Conservation (phyloP, 2,113 vertebrate genomes). For the Calyptomena viridis region DNA sequence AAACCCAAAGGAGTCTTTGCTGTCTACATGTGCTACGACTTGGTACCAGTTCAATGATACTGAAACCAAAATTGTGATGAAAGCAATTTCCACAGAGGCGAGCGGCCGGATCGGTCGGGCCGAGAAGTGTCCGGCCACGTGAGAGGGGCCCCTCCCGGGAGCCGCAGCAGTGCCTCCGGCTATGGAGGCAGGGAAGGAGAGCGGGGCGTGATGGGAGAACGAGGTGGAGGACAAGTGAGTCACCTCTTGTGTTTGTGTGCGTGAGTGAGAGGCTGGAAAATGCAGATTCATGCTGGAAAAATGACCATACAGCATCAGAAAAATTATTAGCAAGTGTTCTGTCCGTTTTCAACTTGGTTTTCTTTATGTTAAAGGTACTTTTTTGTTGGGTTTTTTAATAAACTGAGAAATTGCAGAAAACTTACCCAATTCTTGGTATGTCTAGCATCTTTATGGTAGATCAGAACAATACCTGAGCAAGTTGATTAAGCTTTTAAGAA, state of each 20-base stretch:
- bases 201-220: constrained; percentile 79
- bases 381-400: not conserved
- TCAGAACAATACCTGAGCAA: not conserved
- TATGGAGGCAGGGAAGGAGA: constrained; percentile 84
- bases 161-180: constrained; percentile 77
- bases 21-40: not conserved
- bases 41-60: not conserved
- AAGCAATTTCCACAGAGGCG: constrained; percentile 69
- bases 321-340: not conserved
- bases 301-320: not conserved
- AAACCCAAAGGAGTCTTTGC: not conserved
- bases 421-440: fast-evolving
- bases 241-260: not conserved
- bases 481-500: not conserved
- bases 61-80: constrained; percentile 29
- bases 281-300: not conserved
- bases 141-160: constrained; percentile 81
- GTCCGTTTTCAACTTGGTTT: not conserved
- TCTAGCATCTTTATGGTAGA: not conserved
- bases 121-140: constrained; percentile 86
- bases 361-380: not conserved
- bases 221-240: constrained; percentile 80
- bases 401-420: not conserved
- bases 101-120: constrained; percentile 84
- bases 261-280: not conserved